Percentiles rank a stretch among this genome's conserved stretches.
Evolutionary conservation across 2,113 vertebrate species (phyloP).

Genomic region (Rhegmatorhina hoffmannsi): DNA sequence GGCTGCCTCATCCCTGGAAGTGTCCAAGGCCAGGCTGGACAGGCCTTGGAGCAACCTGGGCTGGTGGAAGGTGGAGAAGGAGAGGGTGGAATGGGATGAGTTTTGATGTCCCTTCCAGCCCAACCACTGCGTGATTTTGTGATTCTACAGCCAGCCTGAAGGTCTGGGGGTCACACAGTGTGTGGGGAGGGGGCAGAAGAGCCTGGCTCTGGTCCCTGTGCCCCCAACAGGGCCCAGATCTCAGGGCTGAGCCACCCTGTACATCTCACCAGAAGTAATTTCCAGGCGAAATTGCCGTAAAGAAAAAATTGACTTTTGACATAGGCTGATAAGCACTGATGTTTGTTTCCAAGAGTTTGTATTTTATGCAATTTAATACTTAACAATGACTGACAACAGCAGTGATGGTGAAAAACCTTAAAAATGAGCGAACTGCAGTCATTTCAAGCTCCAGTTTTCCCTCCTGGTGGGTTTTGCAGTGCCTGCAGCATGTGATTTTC

Average conservation of each 20-base stretch:
- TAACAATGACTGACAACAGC: slow-evolving; percentile 61
- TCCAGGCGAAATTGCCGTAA: slow-evolving; percentile 41
- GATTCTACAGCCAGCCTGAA: no score
- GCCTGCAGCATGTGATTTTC: background rate
- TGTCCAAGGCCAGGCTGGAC: no score
- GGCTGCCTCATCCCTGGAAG: no score
- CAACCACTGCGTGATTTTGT: no score
- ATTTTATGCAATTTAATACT: slow-evolving; percentile 62
- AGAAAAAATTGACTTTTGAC: slow-evolving; percentile 66
- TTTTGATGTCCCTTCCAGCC: no score
- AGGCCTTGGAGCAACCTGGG: no score
- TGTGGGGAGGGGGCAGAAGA: no score
- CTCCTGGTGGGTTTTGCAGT: background rate
- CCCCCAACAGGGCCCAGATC: no score
- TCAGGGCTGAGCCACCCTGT: background rate
- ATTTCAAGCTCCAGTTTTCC: background rate
- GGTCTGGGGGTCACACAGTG: no score
- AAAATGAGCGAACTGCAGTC: slow-evolving; percentile 30
- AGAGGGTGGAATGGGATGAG: no score
- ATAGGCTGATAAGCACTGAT: slow-evolving; percentile 62
- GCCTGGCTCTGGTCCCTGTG: no score
- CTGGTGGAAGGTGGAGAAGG: no score
- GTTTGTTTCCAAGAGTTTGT: slow-evolving; percentile 61
- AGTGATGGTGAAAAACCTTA: slow-evolving; percentile 22
- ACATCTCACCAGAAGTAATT: slow-evolving; percentile 35